Evolutionary conservation across 2,113 vertebrate genomes (phyloP).

Genomic region (Odontophorus gujanensis): DNA sequence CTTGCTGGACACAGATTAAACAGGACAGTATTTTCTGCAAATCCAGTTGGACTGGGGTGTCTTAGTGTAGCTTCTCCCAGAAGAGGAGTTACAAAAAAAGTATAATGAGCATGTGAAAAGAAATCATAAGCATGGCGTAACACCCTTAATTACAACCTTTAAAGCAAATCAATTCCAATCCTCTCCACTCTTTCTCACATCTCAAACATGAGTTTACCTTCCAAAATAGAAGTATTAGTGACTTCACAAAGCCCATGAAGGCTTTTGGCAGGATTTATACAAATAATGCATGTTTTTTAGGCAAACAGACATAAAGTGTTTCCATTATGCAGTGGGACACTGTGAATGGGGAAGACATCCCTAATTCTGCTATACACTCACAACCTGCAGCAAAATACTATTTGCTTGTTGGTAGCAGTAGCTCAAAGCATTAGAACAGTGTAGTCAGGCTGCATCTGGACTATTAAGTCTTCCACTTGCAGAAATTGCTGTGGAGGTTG

Average conservation of each 20-base stretch:
- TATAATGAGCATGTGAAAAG: not conserved
- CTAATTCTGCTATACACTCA: not conserved
- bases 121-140: not conserved
- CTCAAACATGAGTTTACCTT: not conserved
- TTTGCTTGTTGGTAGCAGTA: not conserved
- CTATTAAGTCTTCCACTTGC: not conserved
- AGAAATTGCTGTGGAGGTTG: not conserved
- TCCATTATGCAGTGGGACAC: not conserved
- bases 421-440: not conserved
- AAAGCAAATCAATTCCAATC: not conserved
- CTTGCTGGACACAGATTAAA: not conserved
- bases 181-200: not conserved
- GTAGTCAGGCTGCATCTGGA: not conserved
- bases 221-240: not conserved
- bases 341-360: not conserved
- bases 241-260: not conserved
- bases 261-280: not conserved
- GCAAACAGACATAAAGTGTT: not conserved
- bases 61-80: not conserved
- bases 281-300: not conserved
- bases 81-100: not conserved
- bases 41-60: not conserved
- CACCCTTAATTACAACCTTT: not conserved
- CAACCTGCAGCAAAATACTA: not conserved
- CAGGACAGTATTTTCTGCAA: not conserved